These are phyloP conservation scores for Catharus fuscescens DNA, from an alignment of 2,113 vertebrate genomes.

Conservation along the genomic window DNA sequence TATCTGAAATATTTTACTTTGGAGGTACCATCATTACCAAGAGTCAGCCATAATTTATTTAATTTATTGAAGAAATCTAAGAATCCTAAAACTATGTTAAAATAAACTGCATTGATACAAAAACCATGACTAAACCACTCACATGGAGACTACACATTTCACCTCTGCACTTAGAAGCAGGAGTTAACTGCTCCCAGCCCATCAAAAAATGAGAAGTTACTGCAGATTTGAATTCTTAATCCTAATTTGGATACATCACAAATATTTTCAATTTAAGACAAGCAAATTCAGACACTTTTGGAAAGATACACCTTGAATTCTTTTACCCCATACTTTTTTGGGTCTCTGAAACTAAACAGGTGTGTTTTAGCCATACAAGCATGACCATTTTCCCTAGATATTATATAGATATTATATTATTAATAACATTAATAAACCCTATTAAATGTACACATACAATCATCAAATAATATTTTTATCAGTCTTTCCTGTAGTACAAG, in stretches of 20 bases:
- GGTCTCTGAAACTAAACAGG: neutral
- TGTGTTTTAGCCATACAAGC: neutral
- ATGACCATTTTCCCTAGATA: neutral
- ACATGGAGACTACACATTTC: rapidly evolving
- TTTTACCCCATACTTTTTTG: neutral
- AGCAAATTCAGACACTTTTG: neutral
- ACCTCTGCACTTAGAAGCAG: neutral
- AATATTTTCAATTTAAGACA: neutral
- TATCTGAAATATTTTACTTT: neutral
- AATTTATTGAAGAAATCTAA: neutral
- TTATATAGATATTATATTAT: neutral
- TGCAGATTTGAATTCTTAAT: neutral
- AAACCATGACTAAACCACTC: neutral
- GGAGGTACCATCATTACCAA: neutral
- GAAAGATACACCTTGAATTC: neutral
- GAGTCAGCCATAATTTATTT: neutral
- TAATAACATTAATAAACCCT: neutral
- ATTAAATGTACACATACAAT: neutral
- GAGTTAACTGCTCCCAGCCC: neutral
- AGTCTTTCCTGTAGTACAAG: neutral
- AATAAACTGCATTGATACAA: neutral
- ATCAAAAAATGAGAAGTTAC: neutral
- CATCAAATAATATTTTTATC: neutral
- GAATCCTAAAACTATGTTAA: neutral
- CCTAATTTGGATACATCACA: neutral